Base-by-base conservation (phyloP, 2,888 invertebrate genomes). In the Onthophagus sagittarius region DNA sequence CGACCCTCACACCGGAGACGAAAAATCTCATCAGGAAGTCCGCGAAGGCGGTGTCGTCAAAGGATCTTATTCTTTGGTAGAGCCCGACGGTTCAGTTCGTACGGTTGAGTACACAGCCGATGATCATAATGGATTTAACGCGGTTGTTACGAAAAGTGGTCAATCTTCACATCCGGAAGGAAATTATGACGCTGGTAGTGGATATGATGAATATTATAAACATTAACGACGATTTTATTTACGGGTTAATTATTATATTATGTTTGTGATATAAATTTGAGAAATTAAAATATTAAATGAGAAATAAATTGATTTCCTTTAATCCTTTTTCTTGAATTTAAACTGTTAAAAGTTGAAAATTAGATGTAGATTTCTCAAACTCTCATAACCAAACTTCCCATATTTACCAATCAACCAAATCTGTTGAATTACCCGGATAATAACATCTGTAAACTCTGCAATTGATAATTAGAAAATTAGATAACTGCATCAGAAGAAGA, bases 151-250 rank as follows among this genome's bases (percentile, higher is more conserved):
- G 1, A 73, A 72, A 73, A 15, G 63, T 63, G 74, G 74, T 3
- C 74, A 74, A 13, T 69, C 74, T 63, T 72, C 72, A 13, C 79
- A 79, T 70, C 79, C 78, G 6, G 65, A 73, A 67, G 71, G 39
- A 53, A 53, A 11, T 53, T 53, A 53, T 11, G 39, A 53, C 23
- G 23, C 3, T 9, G 39, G 39, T 53, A 1, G 11, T 53, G 39
- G 39, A 53, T 23, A 23, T 23, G 39, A 53, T 1, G 9, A 53
- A 53, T 53, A 53, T 11, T 53, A 53, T 11, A 53, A 53, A 53
- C 39, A 53, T 53, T 53, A 53, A 53, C 39, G 7, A 53, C 11
- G 39, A 53, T 53, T 53, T 53, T 53, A 53, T 53, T 7, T 53
- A 53, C 39, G 39, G 39, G 39, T 53, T 53, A 11, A 9, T 53